A percentile compares a stretch with the other conserved stretches of the same genome.
Conservation (phyloP, 2,113 vertebrate genomes). For the Osmerus mordax region DNA sequence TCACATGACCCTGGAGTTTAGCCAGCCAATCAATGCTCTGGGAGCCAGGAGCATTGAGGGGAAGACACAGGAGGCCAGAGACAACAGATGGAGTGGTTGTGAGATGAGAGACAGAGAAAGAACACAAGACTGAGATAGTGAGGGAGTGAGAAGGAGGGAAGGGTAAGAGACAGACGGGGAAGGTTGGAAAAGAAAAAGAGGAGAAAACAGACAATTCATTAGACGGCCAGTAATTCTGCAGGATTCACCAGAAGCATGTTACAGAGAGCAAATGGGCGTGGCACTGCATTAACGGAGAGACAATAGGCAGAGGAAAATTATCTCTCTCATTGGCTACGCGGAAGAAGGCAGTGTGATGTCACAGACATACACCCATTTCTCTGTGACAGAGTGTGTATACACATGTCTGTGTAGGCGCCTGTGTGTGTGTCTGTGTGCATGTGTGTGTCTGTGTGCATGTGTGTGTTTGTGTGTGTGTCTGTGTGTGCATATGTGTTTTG, state of each 20-base stretch:
- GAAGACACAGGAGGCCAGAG: constrained; percentile 67
- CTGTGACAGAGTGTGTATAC: too few species aligned
- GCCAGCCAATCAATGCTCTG: constrained; percentile 64
- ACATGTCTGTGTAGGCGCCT: too few species aligned
- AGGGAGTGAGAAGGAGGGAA: not conserved
- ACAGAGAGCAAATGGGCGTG: not conserved
- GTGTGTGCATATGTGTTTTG: constrained; percentile 28
- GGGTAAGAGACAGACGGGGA: not conserved
- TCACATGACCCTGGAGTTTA: constrained; percentile 1
- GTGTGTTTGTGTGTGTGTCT: constrained; percentile 27
- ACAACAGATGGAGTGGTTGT: constrained; percentile 76
- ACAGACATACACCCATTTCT: too few species aligned
- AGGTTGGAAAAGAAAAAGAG: not conserved
- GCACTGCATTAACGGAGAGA: not conserved
- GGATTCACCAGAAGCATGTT: not conserved
- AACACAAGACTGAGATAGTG: not conserved
- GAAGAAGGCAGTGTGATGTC: not conserved
- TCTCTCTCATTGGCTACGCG: not conserved
- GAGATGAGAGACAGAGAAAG: constrained; percentile 13
- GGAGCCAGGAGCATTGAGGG: constrained; percentile 69
- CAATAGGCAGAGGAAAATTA: not conserved
- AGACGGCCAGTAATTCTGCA: not conserved
- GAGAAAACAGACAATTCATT: not conserved
- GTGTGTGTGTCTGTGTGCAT: not conserved
- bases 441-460: constrained; percentile 8